Evolutionary conservation across 2,888 invertebrate genomes (phyloP), one percentile per base, ranked within the genome.

Genomic region (Tiphia femorata): DNA sequence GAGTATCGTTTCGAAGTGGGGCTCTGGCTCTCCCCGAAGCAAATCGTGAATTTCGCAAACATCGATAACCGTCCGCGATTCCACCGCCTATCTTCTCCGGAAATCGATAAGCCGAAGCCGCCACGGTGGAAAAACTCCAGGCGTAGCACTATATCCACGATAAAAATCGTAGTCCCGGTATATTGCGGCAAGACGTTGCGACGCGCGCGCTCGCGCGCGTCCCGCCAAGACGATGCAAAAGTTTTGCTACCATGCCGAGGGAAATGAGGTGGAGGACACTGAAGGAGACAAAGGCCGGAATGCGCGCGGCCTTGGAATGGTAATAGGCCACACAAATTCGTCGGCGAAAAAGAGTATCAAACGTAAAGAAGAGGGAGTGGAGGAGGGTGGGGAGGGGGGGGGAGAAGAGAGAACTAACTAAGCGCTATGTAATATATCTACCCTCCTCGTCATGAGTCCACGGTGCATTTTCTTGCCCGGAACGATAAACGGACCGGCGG

Each of bases 311-410:
- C 21, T 3, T 16, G 50, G 60, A 62, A 54, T 51, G 48, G 51
- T 49, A 54, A 60, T 51, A 37, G 49, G 44, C 48, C 37, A 49
- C 48, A 54, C 33, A 59, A 61, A 59, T 50, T 27, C 30, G 27
- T 19, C 17, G 21, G 8, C 33, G 50, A 63, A 63, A 65, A 63
- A 54, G 29, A 46, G 25, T 35, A 30, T 30, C 16, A 35, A n/a
- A 41, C 38, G 19, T 17, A 21, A 3, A n/a, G n/a, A n/a, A 20
- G 16, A 27, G 46, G 42, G 46, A n/a, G 41, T 35, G 44, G 47
- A 43, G 50, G 35, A 27, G 35, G 10, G 16, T 12, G n/a, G 8
- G n/a, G 33, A 12, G 8, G n/a, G 33, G n/a, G 16, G 10, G 2
- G 20, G 38, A 19, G 10, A 19, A 19, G 17, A 10, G 5, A 27